Evolutionary conservation across 2,113 vertebrate genomes (phyloP), one percentile per base, ranked within the genome.

Genomic region (Chloropsis hardwickii): DNA sequence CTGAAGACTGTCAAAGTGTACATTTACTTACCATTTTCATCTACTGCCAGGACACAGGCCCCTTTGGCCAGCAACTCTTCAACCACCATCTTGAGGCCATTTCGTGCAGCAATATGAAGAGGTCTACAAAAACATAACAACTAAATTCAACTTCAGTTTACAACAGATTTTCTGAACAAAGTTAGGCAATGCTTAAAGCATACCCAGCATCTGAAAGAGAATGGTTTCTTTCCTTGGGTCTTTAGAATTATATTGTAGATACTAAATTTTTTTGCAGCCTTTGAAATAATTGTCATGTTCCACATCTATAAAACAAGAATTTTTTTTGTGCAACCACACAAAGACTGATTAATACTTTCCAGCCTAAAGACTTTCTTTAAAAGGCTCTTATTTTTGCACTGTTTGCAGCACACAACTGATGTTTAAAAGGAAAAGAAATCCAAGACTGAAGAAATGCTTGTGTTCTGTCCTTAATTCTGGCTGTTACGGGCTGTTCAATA

Each of bases 81-180:
- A 70, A 99, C 99, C 6, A 98, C 98, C 94, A 97, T 97, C 98
- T 99, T 99, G 83, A 99, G 98, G 65, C 99, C 99, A 6, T 99
- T 99, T 33, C 98, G 98, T 25, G 99, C 98, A 80, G 99, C 99
- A 94, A 99, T 97, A 70, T 99, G 99, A 65, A 99, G 98, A 81
- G 99, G 99, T 84, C 99, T 99, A 66, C 48, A 96, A 95, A 89
- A 91, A 35, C 70, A 25, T 35, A 78, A 53, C 25, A 78, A 11
- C 2, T 28, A 50, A 10, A 50, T 28, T 94, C 62, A 96, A n/a
- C 24, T 64, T 71, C 44, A 19, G 18, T 51, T 91, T 50, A 53
- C 90, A 86, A 69, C 1, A 74, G 60, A 54, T 64, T 64, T 82
- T 33, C 42, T 69, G 39, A 79, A 87, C 40, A 23, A 35, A 81